phyloP scores from a whole-genome alignment of 2,797 vertebrate species.

The Pipistrellus nathusii region DNA sequence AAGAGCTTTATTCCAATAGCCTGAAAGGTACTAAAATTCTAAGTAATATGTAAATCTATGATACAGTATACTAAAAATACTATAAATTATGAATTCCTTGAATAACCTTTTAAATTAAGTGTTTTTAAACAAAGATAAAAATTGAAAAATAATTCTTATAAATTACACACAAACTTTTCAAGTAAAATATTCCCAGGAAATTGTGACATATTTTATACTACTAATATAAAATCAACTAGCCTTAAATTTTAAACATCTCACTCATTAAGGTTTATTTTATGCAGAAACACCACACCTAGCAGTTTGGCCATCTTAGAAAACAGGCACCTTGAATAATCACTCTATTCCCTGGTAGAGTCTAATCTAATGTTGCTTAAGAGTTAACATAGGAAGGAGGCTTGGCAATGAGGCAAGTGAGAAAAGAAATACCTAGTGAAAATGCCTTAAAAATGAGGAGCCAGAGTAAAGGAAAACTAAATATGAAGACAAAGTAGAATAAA shows the following conservation, averaged over 20 bases:
- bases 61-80: neutral
- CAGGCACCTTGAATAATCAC: neutral
- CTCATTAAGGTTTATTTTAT: neutral
- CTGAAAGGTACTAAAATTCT: neutral
- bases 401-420: neutral
- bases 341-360: neutral
- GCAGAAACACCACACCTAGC: neutral
- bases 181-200: neutral
- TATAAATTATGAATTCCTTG: neutral
- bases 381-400: neutral
- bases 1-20: neutral
- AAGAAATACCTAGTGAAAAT: neutral
- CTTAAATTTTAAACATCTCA: conserved; percentile 36
- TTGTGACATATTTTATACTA: neutral
- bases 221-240: neutral
- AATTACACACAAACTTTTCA: neutral
- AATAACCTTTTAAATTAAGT: neutral
- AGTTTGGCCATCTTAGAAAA: conserved; percentile 27
- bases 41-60: neutral
- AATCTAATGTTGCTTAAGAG: neutral
- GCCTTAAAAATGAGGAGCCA: neutral
- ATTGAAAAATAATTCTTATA: neutral
- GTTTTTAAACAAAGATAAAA: neutral
- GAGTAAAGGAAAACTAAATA: neutral
- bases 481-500: neutral